These are phyloP conservation scores for Vicugna pacos DNA, from an alignment of 2,113 vertebrate species.

Conservation along the genomic window DNA sequence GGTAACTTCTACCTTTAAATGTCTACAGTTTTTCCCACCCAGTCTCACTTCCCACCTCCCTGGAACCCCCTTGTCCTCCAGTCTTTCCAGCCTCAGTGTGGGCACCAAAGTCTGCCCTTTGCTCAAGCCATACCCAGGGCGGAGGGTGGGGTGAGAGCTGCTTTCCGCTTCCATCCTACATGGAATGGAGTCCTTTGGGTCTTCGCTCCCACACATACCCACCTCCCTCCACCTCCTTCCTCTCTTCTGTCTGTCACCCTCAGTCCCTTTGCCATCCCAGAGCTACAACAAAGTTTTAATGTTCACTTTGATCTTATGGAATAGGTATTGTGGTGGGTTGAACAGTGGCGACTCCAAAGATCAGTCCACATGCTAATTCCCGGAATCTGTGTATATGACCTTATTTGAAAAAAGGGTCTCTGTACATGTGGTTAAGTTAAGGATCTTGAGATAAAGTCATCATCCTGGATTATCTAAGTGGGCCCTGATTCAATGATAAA, in stretches of 20 bases:
- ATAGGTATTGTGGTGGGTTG: background rate
- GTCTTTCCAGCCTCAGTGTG: background rate
- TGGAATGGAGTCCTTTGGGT: background rate
- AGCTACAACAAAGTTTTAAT: background rate
- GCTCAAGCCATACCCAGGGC: background rate
- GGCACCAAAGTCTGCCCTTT: background rate
- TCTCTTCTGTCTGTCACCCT: background rate
- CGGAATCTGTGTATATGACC: background rate
- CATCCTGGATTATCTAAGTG: background rate
- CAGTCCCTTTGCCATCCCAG: background rate
- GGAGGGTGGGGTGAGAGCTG: too few species aligned
- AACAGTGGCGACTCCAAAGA: background rate
- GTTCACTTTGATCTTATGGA: background rate
- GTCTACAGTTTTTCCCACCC: background rate
- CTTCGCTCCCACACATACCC: background rate
- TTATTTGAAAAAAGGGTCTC: background rate
- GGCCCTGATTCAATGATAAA: background rate
- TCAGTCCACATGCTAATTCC: background rate
- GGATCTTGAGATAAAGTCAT: background rate
- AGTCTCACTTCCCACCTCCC: background rate
- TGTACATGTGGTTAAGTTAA: background rate
- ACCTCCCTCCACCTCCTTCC: too few species aligned
- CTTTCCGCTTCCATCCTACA: too few species aligned
- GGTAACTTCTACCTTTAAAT: background rate
- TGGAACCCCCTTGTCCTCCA: background rate